phyloP scores from a whole-genome alignment of 2,888 invertebrate genomes.

The Cylindroiulus punctatus region DNA sequence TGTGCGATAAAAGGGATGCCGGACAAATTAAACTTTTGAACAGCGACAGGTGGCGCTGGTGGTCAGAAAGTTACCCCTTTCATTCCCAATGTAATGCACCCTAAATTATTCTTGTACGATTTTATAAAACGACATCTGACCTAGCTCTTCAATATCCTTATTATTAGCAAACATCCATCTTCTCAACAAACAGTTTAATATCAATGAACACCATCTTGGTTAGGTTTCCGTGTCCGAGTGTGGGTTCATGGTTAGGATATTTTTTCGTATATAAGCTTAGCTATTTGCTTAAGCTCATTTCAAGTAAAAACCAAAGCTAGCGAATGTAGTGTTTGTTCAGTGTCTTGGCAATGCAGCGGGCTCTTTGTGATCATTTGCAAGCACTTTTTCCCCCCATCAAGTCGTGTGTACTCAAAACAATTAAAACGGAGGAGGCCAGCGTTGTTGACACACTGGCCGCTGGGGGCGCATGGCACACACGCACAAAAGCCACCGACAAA shows the following conservation, averaged over 20 bases:
- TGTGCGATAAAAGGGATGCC: background rate
- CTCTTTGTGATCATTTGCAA: slow-evolving; percentile 33
- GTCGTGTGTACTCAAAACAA: slow-evolving; percentile 24
- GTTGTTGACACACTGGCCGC: slow-evolving; percentile 45
- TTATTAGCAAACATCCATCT: background rate
- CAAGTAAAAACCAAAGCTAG: slow-evolving; percentile 45
- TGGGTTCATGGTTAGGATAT: background rate
- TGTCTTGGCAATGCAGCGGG: slow-evolving; percentile 26
- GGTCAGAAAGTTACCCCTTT: background rate
- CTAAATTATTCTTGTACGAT: no score
- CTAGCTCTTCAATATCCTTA: no score
- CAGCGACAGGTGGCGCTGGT: background rate
- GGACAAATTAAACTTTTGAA: background rate
- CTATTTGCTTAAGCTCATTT: slow-evolving; percentile 35
- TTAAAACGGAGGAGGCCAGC: slow-evolving; percentile 36
- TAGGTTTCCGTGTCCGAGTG: slow-evolving; percentile 3
- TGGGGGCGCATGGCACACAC: slow-evolving; percentile 28
- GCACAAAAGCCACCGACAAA: slow-evolving; percentile 42
- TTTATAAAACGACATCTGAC: no score
- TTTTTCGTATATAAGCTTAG: background rate
- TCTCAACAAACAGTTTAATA: background rate
- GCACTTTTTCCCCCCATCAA: slow-evolving; percentile 15
- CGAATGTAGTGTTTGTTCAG: slow-evolving; percentile 40
- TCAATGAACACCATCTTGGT: background rate
- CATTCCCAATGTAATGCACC: background rate